Conservation (phyloP, 53 echinoderm and acorn worm genomes). For the Antedon mediterranea region DNA sequence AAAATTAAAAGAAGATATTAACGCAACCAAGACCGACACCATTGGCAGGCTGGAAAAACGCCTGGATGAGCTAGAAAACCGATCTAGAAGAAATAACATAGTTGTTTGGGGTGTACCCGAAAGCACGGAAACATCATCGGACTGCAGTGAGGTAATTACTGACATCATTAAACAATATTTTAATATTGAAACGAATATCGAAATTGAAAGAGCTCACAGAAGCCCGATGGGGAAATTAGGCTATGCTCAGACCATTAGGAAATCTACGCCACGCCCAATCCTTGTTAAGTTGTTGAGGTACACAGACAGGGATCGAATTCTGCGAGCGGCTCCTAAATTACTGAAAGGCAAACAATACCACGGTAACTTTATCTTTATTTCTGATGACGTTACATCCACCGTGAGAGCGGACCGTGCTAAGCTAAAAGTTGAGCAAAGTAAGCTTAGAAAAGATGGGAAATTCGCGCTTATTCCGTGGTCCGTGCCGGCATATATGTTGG, state of each 20-base stretch:
- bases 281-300: neutral
- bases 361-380: neutral
- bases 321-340: neutral
- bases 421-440: no score
- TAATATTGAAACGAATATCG: neutral
- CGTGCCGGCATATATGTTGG: no score
- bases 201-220: neutral
- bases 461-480: no score
- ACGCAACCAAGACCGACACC: no score
- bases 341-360: neutral
- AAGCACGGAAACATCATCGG: no score
- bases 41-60: neutral
- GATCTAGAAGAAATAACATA: neutral
- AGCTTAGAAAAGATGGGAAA: no score
- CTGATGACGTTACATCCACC: neutral
- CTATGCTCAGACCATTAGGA: neutral
- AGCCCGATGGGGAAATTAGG: neutral
- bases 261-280: neutral
- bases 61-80: neutral
- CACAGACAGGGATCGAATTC: neutral
- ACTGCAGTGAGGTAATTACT: no score
- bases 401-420: neutral
- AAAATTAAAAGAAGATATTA: no score
- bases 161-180: no score
- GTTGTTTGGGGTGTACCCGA: neutral